Conservation (phyloP, 2,888 invertebrate species). For the Stegana nigrithorax region DNA sequence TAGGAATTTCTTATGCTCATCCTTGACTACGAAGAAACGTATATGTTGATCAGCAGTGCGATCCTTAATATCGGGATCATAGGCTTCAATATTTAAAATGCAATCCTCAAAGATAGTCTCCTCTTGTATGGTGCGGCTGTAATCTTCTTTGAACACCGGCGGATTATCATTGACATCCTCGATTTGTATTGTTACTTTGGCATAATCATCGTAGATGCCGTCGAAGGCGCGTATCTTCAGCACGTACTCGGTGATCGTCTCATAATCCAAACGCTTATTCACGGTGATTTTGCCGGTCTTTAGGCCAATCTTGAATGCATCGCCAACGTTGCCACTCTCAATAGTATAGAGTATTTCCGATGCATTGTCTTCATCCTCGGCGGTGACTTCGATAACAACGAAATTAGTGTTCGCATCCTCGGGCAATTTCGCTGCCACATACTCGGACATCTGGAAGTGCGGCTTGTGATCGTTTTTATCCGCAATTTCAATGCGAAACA, state of each 20-base stretch:
- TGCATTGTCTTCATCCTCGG: slow-evolving; percentile 88
- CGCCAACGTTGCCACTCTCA: slow-evolving; percentile 84
- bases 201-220: slow-evolving; percentile 84
- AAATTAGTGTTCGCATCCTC: slow-evolving; percentile 88
- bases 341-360: slow-evolving; percentile 90
- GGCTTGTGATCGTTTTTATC: slow-evolving; percentile 98
- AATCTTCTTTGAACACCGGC: slow-evolving; percentile 83
- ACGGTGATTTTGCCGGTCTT: slow-evolving; percentile 88
- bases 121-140: slow-evolving; percentile 80
- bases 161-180: slow-evolving; percentile 94
- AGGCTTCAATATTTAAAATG: slow-evolving; percentile 78
- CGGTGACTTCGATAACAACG: slow-evolving; percentile 88
- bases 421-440: slow-evolving; percentile 79
- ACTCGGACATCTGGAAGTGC: slow-evolving; percentile 81
- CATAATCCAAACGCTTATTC: slow-evolving; percentile 83
- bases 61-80: slow-evolving; percentile 88
- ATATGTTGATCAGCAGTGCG: slow-evolving; percentile 81
- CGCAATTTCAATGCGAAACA: slow-evolving; percentile 89
- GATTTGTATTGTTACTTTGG: slow-evolving; percentile 86
- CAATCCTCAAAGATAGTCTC: slow-evolving; percentile 79
- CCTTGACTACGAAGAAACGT: slow-evolving; percentile 79
- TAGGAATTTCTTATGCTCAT: slow-evolving; percentile 78
- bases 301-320: slow-evolving; percentile 87
- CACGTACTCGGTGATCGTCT: slow-evolving; percentile 85
- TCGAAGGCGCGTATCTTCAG: slow-evolving; percentile 87